Evolutionary conservation across 1,140 invertebrate species (phyloP), one percentile per base, ranked within the genome.

Genomic region (Ericerus pela): DNA sequence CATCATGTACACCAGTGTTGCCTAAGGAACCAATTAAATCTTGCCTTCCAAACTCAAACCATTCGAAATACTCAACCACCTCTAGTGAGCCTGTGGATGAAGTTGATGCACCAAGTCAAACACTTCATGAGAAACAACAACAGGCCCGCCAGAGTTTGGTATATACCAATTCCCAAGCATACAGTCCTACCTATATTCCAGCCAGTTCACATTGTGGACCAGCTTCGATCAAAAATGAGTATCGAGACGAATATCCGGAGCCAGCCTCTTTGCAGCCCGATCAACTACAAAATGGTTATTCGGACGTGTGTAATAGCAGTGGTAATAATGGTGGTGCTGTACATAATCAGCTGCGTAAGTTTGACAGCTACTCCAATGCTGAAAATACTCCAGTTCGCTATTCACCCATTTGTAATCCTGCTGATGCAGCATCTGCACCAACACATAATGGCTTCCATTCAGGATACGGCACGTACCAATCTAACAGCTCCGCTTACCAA

Each of bases 381-480:
- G 18, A 24, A 8, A 2, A 24, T 24, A 24, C 22, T 14, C 22
- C 22, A 10, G 41, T 47, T 2, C 3, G 41, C 11, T 47, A 47
- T 22, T 47, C 41, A 3, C 41, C 41, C 20, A 47, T 47, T 47
- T 47, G 41, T 24, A 47, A 47, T 47, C 41, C 22, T 24, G 41
- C 22, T 24, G 14, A 4, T 4, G 4, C 37, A 22, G n/a, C n/a
- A n/a, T n/a, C n/a, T n/a, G n/a, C n/a, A 47, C 3, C 41, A 2
- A 24, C 26, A 24, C 41, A 47, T 22, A 47, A 47, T 22, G 41
- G 41, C 8, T 47, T 24, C 20, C 41, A 47, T 20, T 47, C 41
- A 47, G 20, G 41, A 47, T 14, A 47, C 8, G 26, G 3, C 14
- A 33, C 30, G 30, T 16, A 47, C 26, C 16, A 14, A 8, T 18